Conservation (phyloP, 2,113 vertebrate genomes). For the Sciurus niger region DNA sequence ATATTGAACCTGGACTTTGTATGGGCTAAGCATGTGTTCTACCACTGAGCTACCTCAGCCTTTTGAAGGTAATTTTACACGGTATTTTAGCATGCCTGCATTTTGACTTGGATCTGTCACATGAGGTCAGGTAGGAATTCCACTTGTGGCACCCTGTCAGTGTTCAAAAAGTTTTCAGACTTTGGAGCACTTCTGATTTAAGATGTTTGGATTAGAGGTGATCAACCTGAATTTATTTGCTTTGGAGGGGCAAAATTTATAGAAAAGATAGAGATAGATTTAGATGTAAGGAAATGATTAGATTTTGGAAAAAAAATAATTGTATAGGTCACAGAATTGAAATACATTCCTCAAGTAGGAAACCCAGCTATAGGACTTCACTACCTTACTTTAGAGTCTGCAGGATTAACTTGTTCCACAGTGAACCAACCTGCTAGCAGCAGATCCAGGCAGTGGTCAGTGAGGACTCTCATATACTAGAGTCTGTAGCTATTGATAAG, state of each 20-base stretch:
- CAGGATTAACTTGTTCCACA: neutral
- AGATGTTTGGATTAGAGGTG: neutral
- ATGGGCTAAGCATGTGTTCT: neutral
- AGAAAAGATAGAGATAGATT: neutral
- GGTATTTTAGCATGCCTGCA: neutral
- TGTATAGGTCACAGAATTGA: neutral
- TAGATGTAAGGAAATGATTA: neutral
- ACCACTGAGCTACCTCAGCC: neutral
- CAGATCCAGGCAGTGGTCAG: neutral
- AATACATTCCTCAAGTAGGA: neutral
- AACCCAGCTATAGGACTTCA: neutral
- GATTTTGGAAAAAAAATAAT: neutral
- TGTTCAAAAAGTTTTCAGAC: neutral
- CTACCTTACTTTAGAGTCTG: neutral
- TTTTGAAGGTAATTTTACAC: neutral
- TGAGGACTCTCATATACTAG: neutral
- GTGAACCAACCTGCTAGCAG: neutral
- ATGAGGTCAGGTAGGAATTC: neutral
- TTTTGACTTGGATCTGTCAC: neutral
- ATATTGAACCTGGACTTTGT: neutral
- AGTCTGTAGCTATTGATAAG: neutral
- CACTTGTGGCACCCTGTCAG: neutral
- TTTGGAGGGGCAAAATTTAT: constrained; percentile 25
- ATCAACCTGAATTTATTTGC: neutral
- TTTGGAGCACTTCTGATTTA: neutral